Evolutionary conservation across 2,888 invertebrate genomes (phyloP), one percentile per base, ranked within the genome.

Genomic region (Nematopogon swammerdamellus): DNA sequence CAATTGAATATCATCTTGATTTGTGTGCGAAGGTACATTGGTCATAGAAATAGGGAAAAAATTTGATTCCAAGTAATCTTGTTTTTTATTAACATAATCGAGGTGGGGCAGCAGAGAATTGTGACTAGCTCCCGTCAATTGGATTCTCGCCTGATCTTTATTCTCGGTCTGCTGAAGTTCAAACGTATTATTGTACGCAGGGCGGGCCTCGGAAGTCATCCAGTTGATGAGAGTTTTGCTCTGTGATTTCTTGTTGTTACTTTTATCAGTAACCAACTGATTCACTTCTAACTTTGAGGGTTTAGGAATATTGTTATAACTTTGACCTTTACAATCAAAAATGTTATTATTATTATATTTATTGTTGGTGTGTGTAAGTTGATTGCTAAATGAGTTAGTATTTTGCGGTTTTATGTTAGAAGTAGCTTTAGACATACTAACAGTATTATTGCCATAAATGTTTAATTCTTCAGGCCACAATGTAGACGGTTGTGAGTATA

Each of bases 181-280:
- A 54, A 65, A 72, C 57, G 63, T 11, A 19, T 46, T 66, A 55
- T 63, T 70, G 60, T 74, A 73, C 60, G 70, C 66, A 16, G 77
- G 67, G 53, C 76, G 68, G 45, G 68, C 68, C 65, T 79, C 79
- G 17, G 79, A 79, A 18, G 79, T 79, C 79, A 79, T 79, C 79
- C 79, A 79, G 57, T 79, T 79, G 29, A 79, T 79, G 53, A 77
- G 79, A 70, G 70, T 76, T 66, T 79, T 79, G 51, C 58, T 73
- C 1, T 75, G 73, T 5, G 73, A 73, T 53, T 77, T 79, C 55
- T 79, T 79, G 1, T 25, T 4, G 8, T 71, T 69, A 57, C 67
- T 76, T 54, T 77, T 77, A 51, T 77, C 77, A 36, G 66, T 54
- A 49, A 64, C 56, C 52, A 69, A 65, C 50, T 67, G 68, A 29